Base-by-base conservation (phyloP, 2,113 vertebrate species). In the Pseudopipra pipra region DNA sequence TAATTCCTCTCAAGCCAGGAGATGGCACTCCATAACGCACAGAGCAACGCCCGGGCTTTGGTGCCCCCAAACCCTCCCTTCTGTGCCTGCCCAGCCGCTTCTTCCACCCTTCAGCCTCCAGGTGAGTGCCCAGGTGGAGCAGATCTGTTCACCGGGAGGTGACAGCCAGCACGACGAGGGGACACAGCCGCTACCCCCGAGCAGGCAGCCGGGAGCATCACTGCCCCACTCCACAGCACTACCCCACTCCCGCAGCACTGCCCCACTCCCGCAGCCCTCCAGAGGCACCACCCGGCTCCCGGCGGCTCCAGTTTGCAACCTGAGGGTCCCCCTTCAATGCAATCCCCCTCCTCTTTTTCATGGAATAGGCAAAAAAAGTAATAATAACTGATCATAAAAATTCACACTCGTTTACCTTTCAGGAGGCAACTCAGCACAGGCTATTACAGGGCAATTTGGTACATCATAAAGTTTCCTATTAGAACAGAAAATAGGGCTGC, bases 391-490 rank as follows among this genome's bases (percentile, higher is more conserved):
- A 91, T 92, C 90, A 91, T 94, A 96, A 96, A 95, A 95, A 94
- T 87, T 74, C 82, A 76, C 82, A 93, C 89, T 82, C 77, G 13
- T 97, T 96, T 97, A 96, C 92, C 85, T 96, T 97, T 91, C 93
- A 94, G 91, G 92, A 96, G 92, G 89, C 87, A 93, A 74, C 90
- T 93, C 85, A 35, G 93, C 2, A 3, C 81, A 91, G 71, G 89
- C 90, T 72, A 79, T 97, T 97, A 96, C 56, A 70, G 85, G 68
- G 92, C 79, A 94, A 96, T 97, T 97, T 96, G 93, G 93, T 90
- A 94, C 87, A 94, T 80, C 94, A 89, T 97, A 94, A 97, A 93
- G 84, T 92, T 94, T 95, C 87, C 93, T 82, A 90, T 90, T 94
- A 95, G 94, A 89, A 97, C 58, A 87, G 94, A 93, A 97, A 97